Conservation (phyloP, 2,113 vertebrate species). For the Cephalopterus ornatus region DNA sequence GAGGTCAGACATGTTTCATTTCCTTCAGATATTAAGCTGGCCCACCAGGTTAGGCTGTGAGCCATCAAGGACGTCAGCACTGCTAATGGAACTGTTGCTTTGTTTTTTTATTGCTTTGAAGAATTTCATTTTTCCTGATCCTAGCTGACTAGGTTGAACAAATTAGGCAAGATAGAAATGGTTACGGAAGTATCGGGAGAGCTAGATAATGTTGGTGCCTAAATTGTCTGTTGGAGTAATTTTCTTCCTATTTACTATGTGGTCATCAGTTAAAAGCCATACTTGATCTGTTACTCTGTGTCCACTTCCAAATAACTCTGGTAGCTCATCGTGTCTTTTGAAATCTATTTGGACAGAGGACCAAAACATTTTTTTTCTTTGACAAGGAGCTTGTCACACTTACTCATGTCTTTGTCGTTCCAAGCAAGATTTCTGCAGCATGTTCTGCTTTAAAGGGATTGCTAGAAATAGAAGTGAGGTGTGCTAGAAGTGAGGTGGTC, state of each 20-base stretch:
- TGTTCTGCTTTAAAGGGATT: conserved; percentile 6
- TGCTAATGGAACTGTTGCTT: neutral
- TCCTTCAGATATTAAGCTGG: neutral
- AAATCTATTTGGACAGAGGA: conserved; percentile 28
- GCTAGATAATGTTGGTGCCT: neutral
- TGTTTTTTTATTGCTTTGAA: neutral
- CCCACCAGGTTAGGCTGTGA: neutral
- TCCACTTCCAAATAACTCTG: neutral
- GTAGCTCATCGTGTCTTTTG: neutral
- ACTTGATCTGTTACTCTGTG: conserved; percentile 13
- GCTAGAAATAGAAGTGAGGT: neutral
- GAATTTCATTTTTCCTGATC: neutral
- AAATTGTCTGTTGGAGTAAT: neutral
- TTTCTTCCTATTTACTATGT: neutral
- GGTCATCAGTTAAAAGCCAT: conserved; percentile 30
- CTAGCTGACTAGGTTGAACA: neutral
- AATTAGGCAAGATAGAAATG: neutral
- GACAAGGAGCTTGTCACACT: conserved; percentile 6
- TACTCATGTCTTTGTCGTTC: neutral
- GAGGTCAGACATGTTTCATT: neutral
- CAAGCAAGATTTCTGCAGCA: conserved; percentile 17
- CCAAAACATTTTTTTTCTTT: neutral
- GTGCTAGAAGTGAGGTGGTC: neutral
- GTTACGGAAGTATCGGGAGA: neutral
- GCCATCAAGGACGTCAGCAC: neutral